Percentiles rank a stretch among this genome's conserved stretches.
These are phyloP conservation scores for Scaptomyza cyrtandrae DNA, from an alignment of 2,888 invertebrate species.

Conservation along the genomic window DNA sequence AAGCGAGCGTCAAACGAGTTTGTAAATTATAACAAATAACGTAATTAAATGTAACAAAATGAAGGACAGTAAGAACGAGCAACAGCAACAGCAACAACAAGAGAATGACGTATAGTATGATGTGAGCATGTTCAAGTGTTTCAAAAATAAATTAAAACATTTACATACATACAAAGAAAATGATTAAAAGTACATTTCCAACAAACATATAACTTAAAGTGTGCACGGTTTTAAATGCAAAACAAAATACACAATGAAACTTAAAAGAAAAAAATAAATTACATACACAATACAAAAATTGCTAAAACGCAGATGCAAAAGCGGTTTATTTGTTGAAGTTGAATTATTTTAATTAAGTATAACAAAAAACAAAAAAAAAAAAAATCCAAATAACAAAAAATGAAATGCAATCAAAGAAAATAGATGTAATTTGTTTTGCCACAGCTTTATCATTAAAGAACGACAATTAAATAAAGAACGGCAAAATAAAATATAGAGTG, in stretches of 20 bases:
- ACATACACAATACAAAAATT: constrained; percentile 51
- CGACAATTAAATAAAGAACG: constrained; percentile 49
- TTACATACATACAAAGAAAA: constrained; percentile 50
- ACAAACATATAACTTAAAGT: constrained; percentile 52
- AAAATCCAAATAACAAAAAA: too few relatives aligned
- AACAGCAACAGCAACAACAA: constrained; percentile 21
- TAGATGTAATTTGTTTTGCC: constrained; percentile 49
- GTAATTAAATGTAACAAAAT: constrained; percentile 71
- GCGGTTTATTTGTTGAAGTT: constrained; percentile 63
- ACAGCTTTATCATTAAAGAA: constrained; percentile 44
- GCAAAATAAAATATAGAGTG: constrained; percentile 74
- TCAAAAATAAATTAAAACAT: constrained; percentile 68
- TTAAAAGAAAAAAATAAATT: constrained; percentile 67
- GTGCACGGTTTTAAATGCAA: constrained; percentile 78
- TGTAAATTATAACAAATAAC: constrained; percentile 74
- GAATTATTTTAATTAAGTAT: constrained; percentile 74
- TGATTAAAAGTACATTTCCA: constrained; percentile 27
- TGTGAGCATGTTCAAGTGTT: constrained; percentile 80
- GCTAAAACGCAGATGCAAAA: constrained; percentile 28
- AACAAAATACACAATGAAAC: constrained; percentile 54
- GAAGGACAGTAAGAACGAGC: constrained; percentile 25
- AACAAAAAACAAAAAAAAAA: constrained; percentile 22
- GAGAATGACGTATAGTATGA: constrained; percentile 53
- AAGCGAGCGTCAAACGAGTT: constrained; percentile 67
- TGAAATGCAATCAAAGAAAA: constrained; percentile 58